These are phyloP conservation scores for Champsocephalus gunnari DNA, from an alignment of 2,797 vertebrate genomes.

Conservation along the genomic window DNA sequence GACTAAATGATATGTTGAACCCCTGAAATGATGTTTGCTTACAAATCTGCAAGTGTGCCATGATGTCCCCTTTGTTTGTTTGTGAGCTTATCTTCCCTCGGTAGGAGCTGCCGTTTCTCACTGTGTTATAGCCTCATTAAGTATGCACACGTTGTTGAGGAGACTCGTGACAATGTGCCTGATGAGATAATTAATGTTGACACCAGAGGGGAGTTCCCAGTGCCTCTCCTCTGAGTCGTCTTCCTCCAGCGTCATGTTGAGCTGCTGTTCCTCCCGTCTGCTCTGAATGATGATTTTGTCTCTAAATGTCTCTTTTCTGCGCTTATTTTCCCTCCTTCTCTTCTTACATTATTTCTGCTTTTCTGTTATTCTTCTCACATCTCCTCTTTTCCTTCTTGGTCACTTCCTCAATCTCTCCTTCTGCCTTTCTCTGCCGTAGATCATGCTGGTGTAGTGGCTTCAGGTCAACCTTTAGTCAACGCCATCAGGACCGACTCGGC, in stretches of 20 bases:
- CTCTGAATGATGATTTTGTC: constrained; percentile 37
- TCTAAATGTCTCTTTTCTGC: constrained; percentile 37
- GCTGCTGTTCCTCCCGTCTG: constrained; percentile 28
- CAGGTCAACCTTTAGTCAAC: constrained; percentile 89
- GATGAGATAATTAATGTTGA: constrained; percentile 55
- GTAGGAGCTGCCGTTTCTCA: constrained; percentile 9
- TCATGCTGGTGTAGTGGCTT: constrained; percentile 88
- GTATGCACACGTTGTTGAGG: constrained; percentile 43
- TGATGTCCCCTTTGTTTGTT: not conserved
- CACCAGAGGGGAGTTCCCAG: constrained; percentile 27
- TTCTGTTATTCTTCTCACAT: not conserved
- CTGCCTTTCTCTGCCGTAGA: constrained; percentile 80
- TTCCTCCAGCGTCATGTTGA: constrained; percentile 10
- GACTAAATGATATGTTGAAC: not conserved
- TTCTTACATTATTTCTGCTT: not conserved
- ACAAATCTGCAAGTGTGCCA: not conserved
- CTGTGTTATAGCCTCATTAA: constrained; percentile 40
- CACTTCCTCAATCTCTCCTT: not conserved
- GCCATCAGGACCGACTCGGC: constrained; percentile 90
- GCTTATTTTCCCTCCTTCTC: constrained; percentile 33
- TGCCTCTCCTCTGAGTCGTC: constrained; percentile 35
- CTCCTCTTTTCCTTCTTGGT: not conserved
- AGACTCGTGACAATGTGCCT: constrained; percentile 42
- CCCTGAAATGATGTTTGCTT: not conserved
- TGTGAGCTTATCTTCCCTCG: not conserved